Base-by-base conservation (phyloP, 2,888 invertebrate genomes). In the Fabriciana adippe region DNA sequence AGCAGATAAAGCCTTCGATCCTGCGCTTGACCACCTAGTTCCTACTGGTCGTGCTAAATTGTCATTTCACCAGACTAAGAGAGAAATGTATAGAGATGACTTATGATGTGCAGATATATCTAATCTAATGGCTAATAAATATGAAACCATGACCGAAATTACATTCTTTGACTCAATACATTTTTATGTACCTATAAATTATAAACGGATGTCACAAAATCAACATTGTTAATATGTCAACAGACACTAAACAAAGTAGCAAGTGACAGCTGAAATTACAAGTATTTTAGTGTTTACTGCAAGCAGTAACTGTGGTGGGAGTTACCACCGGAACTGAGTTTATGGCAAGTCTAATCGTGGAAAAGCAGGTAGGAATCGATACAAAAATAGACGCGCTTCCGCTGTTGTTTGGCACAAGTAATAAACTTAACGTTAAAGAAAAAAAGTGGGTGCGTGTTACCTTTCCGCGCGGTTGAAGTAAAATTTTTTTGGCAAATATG, bases 361-460 rank as follows among this genome's bases (percentile, higher is more conserved):
- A 83, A 86, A 85, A 82, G 84, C 84, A 85, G 84, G 85, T 85
- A 84, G 76, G 78, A 79, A 78, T 79, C 78, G 75, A 73, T 76
- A 82, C 84, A 78, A 81, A 85, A 84, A 85, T 85, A 85, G 84
- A 83, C 77, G 84, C 82, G 88, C 86, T 89, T 89, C 89, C 90
- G 88, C 77, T 85, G 64, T 51, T 15, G 69, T 41, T 16, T 70
- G 79, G 78, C 15, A 1, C 66, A 70, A 77, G 75, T 50, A 26
- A 41, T 4, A 18, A 50, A 14, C 35, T 61, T 13, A 35, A 61
- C 5, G 59, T 35, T 35, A 41, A 14, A 51, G 1, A 16, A 51
- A 26, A 26, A 26, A 26, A n/a, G n/a, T 26, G 26, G 26, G 26
- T 26, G 26, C 26, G 26, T 26, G 26, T 26, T 4, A 26, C 26